Conservation (phyloP, 1,140 invertebrate genomes). For the Drosophila nebulosa region DNA sequence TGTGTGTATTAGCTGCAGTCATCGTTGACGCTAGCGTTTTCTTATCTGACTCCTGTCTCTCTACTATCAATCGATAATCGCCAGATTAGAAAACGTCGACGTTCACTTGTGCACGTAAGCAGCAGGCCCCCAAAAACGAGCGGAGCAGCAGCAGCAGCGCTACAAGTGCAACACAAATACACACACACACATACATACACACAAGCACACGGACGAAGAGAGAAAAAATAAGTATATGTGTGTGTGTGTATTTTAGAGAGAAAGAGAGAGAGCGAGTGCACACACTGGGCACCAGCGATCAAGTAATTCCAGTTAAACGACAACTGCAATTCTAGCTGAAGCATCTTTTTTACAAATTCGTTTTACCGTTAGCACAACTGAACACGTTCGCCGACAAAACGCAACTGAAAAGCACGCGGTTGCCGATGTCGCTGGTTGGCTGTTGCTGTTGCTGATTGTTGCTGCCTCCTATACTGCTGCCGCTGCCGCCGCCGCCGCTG, state of each 20-base stretch:
- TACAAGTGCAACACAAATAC: slow-evolving; percentile 65
- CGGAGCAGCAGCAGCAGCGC: slow-evolving; percentile 44
- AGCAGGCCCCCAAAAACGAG: slow-evolving; percentile 34
- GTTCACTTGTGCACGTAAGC: slow-evolving; percentile 73
- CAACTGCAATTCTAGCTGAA: slow-evolving; percentile 17
- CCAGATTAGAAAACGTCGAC: slow-evolving; percentile 72
- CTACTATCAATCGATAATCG: slow-evolving; percentile 70
- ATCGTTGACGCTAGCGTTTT: slow-evolving; percentile 27
- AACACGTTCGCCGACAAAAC: slow-evolving; percentile 52
- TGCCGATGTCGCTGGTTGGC: slow-evolving; percentile 45
- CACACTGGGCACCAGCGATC: slow-evolving; percentile 32
- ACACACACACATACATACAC: slow-evolving; percentile 1
- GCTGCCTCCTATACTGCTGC: slow-evolving; percentile 35
- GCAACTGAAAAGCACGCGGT: slow-evolving; percentile 58
- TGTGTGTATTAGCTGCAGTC: slow-evolving; percentile 12
- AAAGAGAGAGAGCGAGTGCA: background rate
- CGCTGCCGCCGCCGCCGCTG: slow-evolving; percentile 4
- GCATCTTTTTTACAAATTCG: slow-evolving; percentile 3
- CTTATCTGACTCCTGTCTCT: slow-evolving; percentile 32
- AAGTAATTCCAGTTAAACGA: slow-evolving; percentile 65
- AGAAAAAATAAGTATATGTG: background rate
- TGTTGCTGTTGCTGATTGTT: slow-evolving; percentile 13
- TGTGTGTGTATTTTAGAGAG: background rate
- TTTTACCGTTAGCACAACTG: slow-evolving; percentile 58
- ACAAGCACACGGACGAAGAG: background rate